phyloP scores from a whole-genome alignment of 2,888 invertebrate genomes.

The Oscheius sp. region DNA sequence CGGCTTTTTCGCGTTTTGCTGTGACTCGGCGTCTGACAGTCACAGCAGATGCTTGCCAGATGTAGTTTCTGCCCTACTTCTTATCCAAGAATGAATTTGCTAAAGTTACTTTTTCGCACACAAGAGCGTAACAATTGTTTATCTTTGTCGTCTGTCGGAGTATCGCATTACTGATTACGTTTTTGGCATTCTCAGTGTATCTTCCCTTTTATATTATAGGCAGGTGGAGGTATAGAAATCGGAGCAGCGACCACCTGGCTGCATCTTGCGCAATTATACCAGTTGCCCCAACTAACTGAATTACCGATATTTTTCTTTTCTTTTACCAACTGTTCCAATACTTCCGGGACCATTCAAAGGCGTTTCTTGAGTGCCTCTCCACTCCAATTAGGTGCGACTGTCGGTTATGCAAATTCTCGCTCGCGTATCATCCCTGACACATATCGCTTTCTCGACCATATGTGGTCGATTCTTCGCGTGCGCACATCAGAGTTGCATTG shows the following conservation, averaged over 20 bases:
- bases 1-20: not conserved
- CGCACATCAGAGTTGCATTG: constrained; percentile 16
- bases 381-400: not conserved
- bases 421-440: not conserved
- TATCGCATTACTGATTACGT: no score
- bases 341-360: not conserved
- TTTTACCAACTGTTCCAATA: not conserved
- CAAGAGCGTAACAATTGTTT: no score
- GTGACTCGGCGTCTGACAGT: not conserved
- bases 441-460: constrained; percentile 8
- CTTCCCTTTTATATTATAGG: not conserved
- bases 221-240: constrained; percentile 9
- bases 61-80: not conserved
- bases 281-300: not conserved
- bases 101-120: no score
- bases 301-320: no score
- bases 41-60: not conserved
- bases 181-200: not conserved
- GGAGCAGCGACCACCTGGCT: constrained; percentile 5
- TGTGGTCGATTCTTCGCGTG: constrained; percentile 1
- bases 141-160: no score
- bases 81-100: no score
- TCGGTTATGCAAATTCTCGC: constrained; percentile 18
- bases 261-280: not conserved
- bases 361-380: not conserved